These are phyloP conservation scores for Mionectes olivaceus DNA, from an alignment of 2,797 vertebrate species.

Conservation along the genomic window DNA sequence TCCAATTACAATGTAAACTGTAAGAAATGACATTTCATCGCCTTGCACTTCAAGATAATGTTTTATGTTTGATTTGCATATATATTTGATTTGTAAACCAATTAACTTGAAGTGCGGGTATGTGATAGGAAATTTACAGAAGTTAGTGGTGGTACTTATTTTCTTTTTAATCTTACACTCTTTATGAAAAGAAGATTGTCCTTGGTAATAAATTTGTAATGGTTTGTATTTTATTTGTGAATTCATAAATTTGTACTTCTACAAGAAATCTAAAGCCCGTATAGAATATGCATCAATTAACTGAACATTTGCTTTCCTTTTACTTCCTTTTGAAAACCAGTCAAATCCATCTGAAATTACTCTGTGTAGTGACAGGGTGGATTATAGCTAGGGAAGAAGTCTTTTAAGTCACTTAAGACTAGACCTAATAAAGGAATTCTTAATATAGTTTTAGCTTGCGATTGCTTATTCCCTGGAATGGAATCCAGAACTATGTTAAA, in stretches of 20 bases:
- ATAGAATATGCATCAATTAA: neutral
- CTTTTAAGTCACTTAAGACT: neutral
- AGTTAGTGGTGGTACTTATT: neutral
- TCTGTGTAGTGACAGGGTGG: neutral
- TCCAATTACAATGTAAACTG: neutral
- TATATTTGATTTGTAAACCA: neutral
- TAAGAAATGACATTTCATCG: neutral
- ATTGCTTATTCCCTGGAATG: neutral
- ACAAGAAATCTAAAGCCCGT: neutral
- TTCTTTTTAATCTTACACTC: neutral
- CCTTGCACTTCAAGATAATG: neutral
- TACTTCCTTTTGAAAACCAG: neutral
- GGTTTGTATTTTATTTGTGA: neutral
- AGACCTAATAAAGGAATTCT: neutral
- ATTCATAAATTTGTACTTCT: neutral
- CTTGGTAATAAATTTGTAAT: neutral
- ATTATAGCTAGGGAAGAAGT: neutral
- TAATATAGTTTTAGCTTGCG: neutral
- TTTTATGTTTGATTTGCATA: neutral
- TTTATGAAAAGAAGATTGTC: neutral
- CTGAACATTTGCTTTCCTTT: neutral
- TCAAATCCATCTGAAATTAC: neutral
- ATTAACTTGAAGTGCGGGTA: neutral
- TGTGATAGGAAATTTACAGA: neutral
- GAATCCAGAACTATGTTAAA: neutral